Evolutionary conservation across 2,113 vertebrate species (phyloP).

Genomic region (Boleophthalmus pectinirostris): DNA sequence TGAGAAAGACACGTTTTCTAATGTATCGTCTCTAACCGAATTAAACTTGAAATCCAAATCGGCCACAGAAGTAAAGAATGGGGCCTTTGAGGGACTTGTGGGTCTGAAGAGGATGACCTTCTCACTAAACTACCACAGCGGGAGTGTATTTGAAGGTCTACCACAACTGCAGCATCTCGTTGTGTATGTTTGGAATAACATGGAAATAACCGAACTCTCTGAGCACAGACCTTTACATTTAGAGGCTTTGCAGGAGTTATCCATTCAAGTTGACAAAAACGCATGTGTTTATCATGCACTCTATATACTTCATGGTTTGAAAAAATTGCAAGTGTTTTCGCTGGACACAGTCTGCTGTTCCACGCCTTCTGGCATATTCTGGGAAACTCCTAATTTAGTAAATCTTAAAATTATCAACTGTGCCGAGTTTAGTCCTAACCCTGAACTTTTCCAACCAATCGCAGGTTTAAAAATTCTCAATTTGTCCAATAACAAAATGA

Average conservation of each 20-base stretch:
- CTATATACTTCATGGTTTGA: background rate
- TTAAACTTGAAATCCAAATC: background rate
- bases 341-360: background rate
- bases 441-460: background rate
- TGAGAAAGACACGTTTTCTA: background rate
- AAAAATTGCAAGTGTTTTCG: background rate
- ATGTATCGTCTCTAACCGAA: background rate
- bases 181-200: background rate
- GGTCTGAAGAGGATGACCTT: background rate
- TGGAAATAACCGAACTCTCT: background rate
- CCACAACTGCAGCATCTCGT: background rate
- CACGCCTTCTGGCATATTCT: background rate
- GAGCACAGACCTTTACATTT: background rate
- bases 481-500: constrained; percentile 28
- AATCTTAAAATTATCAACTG: background rate
- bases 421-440: background rate
- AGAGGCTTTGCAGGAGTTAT: background rate
- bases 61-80: background rate
- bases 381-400: background rate
- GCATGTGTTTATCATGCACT: background rate
- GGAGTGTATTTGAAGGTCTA: background rate
- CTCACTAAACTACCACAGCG: background rate
- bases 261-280: background rate
- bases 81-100: background rate
- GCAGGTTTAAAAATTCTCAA: background rate